Evolutionary conservation across 2,113 vertebrate species (phyloP).

Genomic region (Zosterops lateralis): DNA sequence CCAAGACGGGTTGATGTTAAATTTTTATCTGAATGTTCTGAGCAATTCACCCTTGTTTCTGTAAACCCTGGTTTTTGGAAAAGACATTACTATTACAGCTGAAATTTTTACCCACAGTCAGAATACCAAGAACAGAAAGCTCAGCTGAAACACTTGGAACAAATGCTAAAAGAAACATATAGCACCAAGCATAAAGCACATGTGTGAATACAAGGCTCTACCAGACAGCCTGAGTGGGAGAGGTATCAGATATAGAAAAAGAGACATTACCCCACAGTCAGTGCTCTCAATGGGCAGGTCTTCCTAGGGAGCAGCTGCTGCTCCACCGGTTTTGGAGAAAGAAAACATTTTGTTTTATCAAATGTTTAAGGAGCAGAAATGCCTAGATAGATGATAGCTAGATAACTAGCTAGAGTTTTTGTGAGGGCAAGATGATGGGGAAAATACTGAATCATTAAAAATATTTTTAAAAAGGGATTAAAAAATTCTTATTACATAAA

Average conservation of each 20-base stretch:
- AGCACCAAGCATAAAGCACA: background rate
- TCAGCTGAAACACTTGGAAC: background rate
- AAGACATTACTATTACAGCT: background rate
- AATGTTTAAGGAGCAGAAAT: background rate
- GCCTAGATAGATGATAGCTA: background rate
- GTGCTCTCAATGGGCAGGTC: background rate
- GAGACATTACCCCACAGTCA: rapidly evolving
- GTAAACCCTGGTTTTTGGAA: background rate
- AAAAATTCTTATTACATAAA: background rate
- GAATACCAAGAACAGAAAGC: background rate
- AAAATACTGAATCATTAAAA: background rate
- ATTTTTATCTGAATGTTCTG: background rate
- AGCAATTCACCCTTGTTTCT: background rate
- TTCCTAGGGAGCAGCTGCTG: background rate
- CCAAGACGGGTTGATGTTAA: background rate
- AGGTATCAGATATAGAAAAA: background rate
- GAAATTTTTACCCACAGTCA: background rate
- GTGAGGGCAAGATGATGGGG: background rate
- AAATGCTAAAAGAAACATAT: background rate
- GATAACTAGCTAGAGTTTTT: background rate
- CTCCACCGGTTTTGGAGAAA: background rate
- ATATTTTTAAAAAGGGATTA: background rate
- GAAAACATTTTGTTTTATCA: background rate
- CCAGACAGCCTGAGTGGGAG: background rate
- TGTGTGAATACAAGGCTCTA: background rate